These are phyloP conservation scores for Pangasianodon gigas DNA, from an alignment of 2,113 vertebrate genomes.

Conservation along the genomic window DNA sequence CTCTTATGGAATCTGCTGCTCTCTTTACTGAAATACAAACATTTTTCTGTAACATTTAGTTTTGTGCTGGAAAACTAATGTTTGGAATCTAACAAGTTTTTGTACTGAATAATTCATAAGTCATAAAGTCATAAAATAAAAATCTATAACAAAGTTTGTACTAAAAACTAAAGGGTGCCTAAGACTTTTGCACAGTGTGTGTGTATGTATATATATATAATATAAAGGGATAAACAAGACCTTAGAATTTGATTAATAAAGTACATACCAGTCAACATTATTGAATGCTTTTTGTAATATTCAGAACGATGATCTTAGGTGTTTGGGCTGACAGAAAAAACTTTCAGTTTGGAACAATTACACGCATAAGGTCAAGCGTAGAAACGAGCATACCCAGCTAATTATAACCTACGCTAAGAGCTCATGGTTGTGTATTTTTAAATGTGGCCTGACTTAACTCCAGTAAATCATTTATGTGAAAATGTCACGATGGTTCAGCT, in stretches of 20 bases:
- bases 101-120: too few relatives aligned
- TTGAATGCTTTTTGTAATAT: neutral
- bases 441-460: constrained; percentile 17
- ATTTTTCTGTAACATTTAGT: too few relatives aligned
- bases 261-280: neutral
- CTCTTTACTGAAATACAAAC: too few relatives aligned
- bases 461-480: neutral
- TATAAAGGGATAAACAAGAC: neutral
- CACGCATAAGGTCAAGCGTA: neutral
- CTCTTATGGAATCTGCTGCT: too few relatives aligned
- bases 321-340: neutral
- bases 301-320: neutral
- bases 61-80: too few relatives aligned
- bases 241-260: neutral
- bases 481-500: constrained; percentile 1
- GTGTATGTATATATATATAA: too few relatives aligned
- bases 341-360: neutral
- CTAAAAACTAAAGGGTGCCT: too few relatives aligned
- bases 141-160: too few relatives aligned
- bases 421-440: constrained; percentile 37
- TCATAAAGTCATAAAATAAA: too few relatives aligned
- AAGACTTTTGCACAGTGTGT: too few relatives aligned
- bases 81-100: too few relatives aligned
- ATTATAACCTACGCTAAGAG: constrained; percentile 39
- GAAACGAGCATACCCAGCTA: constrained; percentile 9